Evolutionary conservation across 2,888 invertebrate genomes (phyloP).

Genomic region (Callyntrura guangdongensis): DNA sequence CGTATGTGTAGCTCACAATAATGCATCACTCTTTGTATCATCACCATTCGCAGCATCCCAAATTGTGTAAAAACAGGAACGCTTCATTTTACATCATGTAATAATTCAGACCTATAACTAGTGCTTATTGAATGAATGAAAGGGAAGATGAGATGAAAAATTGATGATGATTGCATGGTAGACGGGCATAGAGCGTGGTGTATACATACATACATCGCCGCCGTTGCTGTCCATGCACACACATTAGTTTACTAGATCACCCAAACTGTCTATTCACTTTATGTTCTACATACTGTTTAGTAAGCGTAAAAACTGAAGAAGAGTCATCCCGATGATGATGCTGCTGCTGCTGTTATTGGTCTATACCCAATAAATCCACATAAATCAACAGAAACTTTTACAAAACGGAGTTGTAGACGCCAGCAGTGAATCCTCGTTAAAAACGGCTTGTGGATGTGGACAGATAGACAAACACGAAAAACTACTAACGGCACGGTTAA

Average conservation of each 20-base stretch:
- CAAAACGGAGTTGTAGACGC: slow-evolving; percentile 13
- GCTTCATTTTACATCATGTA: slow-evolving; percentile 54
- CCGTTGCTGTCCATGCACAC: neutral
- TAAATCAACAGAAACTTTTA: slow-evolving; percentile 65
- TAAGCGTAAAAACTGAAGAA: slow-evolving; percentile 5
- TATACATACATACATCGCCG: neutral
- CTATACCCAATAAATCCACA: slow-evolving; percentile 63
- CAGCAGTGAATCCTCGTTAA: slow-evolving; percentile 26
- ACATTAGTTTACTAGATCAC: neutral
- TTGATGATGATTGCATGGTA: slow-evolving; percentile 47
- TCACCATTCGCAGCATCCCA: neutral
- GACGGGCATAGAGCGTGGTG: neutral
- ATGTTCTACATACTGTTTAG: neutral
- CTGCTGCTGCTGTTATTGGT: neutral
- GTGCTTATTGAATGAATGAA: slow-evolving; percentile 61
- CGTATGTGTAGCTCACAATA: neutral
- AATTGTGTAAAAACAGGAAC: slow-evolving; percentile 34
- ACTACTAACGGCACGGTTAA: neutral
- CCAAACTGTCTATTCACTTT: neutral
- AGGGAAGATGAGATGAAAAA: slow-evolving; percentile 52
- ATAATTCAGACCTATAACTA: slow-evolving; percentile 44
- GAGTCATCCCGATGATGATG: neutral
- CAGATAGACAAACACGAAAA: slow-evolving; percentile 41
- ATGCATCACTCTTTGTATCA: slow-evolving; percentile 3
- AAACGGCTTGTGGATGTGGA: neutral